Conservation (phyloP, 2,113 vertebrate species). For the Oncorhynchus masou region DNA sequence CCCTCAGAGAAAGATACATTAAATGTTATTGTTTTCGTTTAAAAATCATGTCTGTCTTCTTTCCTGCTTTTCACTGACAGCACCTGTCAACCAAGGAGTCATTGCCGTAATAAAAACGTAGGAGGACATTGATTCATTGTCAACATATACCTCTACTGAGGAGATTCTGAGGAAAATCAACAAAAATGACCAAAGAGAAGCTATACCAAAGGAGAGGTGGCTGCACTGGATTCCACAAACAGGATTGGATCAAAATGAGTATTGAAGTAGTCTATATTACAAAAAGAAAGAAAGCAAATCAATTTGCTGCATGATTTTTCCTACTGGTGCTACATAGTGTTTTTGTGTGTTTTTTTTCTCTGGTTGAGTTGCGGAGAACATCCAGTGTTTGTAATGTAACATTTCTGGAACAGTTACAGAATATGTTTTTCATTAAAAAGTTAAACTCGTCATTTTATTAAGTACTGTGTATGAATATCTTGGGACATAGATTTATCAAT, state of each 20-base stretch:
- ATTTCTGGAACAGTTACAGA: constrained; percentile 51
- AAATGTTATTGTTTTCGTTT: background rate
- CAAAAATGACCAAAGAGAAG: constrained; percentile 67
- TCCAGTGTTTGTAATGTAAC: constrained; percentile 61
- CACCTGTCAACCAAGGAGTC: constrained; percentile 58
- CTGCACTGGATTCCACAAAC: constrained; percentile 82
- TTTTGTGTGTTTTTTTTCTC: constrained; percentile 35
- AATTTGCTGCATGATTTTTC: constrained; percentile 75
- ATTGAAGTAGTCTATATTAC: constrained; percentile 62
- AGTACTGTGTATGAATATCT: constrained; percentile 64
- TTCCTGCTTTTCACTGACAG: constrained; percentile 52
- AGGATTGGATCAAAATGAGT: constrained; percentile 74
- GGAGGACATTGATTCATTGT: constrained; percentile 33
- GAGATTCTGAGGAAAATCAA: constrained; percentile 67
- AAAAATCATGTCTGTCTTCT: background rate
- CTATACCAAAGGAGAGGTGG: constrained; percentile 75
- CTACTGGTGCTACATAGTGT: constrained; percentile 84
- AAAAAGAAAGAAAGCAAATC: constrained; percentile 54
- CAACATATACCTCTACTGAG: constrained; percentile 72
- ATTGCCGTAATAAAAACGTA: constrained; percentile 78
- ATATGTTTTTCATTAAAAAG: constrained; percentile 36
- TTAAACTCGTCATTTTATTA: constrained; percentile 30
- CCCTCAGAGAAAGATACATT: too few relatives aligned
- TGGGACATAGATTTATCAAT: constrained; percentile 48
- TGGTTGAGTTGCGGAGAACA: constrained; percentile 61